Evolutionary conservation across 1,140 invertebrate genomes (phyloP).

Genomic region (Atta cephalotes): DNA sequence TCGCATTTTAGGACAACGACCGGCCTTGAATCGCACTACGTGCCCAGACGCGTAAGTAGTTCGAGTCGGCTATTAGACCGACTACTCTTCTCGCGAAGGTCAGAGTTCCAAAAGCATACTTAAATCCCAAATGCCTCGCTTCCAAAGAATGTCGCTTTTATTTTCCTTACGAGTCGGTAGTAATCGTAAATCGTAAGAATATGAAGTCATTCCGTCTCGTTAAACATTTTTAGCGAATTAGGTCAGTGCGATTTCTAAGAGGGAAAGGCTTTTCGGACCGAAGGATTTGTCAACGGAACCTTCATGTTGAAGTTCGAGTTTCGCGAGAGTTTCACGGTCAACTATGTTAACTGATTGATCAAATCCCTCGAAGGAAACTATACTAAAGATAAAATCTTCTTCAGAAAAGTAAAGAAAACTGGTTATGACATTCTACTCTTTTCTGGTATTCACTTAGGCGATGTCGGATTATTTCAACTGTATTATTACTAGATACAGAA

Average conservation of each 20-base stretch:
- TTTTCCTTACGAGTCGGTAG: slow-evolving; percentile 5
- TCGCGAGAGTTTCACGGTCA: slow-evolving; percentile 16
- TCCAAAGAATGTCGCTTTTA: slow-evolving; percentile 14
- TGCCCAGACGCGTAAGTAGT: background rate
- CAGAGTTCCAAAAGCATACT: background rate
- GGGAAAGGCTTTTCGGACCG: background rate
- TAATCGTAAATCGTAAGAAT: background rate
- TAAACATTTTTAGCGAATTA: slow-evolving; percentile 10
- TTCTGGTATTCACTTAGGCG: slow-evolving; percentile 4
- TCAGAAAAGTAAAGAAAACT: background rate
- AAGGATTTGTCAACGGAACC: slow-evolving; percentile 27
- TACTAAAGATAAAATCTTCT: slow-evolving; percentile 16
- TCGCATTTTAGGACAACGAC: background rate
- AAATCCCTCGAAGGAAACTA: slow-evolving; percentile 1
- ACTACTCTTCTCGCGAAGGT: background rate
- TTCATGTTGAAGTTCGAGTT: slow-evolving; percentile 53
- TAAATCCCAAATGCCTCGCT: background rate
- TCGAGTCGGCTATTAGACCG: background rate
- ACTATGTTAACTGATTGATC: background rate
- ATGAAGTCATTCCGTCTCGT: background rate
- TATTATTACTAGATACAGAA: background rate
- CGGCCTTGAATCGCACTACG: slow-evolving; percentile 29
- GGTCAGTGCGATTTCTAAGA: slow-evolving; percentile 2
- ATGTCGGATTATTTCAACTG: slow-evolving; percentile 9
- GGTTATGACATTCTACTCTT: background rate